phyloP scores from a whole-genome alignment of 2,888 invertebrate species.

The Tanypteryx hageni region DNA sequence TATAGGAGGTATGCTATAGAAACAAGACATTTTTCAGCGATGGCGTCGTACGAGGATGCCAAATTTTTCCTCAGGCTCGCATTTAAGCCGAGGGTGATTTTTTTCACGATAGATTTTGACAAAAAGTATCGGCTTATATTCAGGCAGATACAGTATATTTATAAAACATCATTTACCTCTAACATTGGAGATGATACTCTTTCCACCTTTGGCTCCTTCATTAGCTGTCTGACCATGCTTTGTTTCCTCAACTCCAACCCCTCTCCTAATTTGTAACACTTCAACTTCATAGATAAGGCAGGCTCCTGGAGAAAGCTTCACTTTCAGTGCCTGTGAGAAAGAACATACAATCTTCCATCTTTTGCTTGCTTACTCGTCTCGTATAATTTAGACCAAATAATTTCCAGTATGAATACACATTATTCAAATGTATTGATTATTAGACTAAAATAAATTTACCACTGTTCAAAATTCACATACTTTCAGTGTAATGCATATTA shows the following conservation, averaged over 20 bases:
- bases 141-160: too few species aligned
- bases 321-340: constrained; percentile 16
- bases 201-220: background rate
- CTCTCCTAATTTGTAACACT: constrained; percentile 50
- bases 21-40: too few species aligned
- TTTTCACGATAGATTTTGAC: too few species aligned
- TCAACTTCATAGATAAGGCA: constrained; percentile 56
- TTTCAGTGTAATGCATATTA: background rate
- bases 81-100: too few species aligned
- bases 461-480: too few species aligned
- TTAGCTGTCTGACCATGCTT: constrained; percentile 45
- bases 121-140: too few species aligned
- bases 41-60: too few species aligned
- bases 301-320: constrained; percentile 43
- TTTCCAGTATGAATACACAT: background rate
- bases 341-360: background rate
- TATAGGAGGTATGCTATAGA: too few species aligned
- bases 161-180: constrained; percentile 25
- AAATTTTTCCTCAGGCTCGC: too few species aligned
- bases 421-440: background rate
- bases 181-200: constrained; percentile 21
- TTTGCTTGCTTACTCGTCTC: background rate
- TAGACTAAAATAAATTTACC: too few species aligned
- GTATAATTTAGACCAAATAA: background rate
- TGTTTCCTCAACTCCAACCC: constrained; percentile 37